Evolutionary conservation across 2,888 invertebrate species (phyloP).

Genomic region (Philaethria dido): DNA sequence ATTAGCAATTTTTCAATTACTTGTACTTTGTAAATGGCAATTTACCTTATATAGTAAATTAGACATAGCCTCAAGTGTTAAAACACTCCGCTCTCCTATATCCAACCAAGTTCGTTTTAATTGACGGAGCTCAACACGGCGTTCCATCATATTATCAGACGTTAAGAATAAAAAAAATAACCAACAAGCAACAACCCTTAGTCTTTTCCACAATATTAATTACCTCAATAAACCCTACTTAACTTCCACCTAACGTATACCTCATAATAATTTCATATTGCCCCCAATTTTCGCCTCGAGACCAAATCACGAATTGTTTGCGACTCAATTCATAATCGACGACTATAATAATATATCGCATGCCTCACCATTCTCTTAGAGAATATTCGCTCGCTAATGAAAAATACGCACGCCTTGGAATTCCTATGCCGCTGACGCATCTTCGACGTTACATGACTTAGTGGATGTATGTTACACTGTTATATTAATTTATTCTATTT

Average conservation of each 20-base stretch:
- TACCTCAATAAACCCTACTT: background rate
- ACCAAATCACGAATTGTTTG: constrained; percentile 43
- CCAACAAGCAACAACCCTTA: too few relatives aligned
- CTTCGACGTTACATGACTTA: constrained; percentile 68
- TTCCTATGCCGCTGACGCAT: constrained; percentile 71
- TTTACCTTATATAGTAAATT: too few relatives aligned
- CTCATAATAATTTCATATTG: constrained; percentile 19
- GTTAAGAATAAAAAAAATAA: too few relatives aligned
- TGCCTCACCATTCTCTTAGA: constrained; percentile 45
- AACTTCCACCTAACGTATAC: background rate
- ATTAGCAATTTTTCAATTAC: background rate
- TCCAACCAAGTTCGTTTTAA: too few relatives aligned
- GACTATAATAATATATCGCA: constrained; percentile 41
- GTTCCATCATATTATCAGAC: too few relatives aligned
- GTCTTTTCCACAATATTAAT: background rate
- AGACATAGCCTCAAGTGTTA: too few relatives aligned
- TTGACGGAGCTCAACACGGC: too few relatives aligned
- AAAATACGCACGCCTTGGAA: constrained; percentile 76
- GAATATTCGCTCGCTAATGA: constrained; percentile 63
- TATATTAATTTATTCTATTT: constrained; percentile 20
- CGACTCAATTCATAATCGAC: constrained; percentile 30
- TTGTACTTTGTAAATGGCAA: too few relatives aligned
- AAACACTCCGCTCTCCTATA: too few relatives aligned
- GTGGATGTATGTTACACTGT: constrained; percentile 44
- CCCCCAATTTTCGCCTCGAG: constrained; percentile 9